Percentiles rank a stretch among this genome's conserved stretches.
phyloP scores from a whole-genome alignment of 2,888 invertebrate genomes.

The Melanchra persicariae region DNA sequence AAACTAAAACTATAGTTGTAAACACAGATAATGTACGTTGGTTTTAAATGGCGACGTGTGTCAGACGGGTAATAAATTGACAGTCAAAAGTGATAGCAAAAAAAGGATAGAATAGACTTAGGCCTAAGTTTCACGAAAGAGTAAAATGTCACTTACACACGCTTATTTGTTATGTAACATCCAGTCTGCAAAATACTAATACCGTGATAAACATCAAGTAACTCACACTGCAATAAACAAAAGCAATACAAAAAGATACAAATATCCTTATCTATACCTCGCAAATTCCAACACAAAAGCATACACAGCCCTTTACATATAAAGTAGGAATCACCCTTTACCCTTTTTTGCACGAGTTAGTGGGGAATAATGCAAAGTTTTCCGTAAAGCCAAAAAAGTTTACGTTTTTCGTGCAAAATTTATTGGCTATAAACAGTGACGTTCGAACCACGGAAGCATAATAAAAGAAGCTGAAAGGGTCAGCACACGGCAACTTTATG shows the following conservation, averaged over 20 bases:
- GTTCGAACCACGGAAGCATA: slow-evolving; percentile 76
- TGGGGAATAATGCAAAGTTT: slow-evolving; percentile 71
- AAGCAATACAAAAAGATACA: slow-evolving; percentile 40
- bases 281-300: slow-evolving; percentile 47
- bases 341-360: slow-evolving; percentile 65
- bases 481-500: slow-evolving; percentile 78
- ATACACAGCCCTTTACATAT: slow-evolving; percentile 60
- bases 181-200: neutral
- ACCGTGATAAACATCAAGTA: slow-evolving; percentile 7
- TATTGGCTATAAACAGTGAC: slow-evolving; percentile 82
- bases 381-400: slow-evolving; percentile 75
- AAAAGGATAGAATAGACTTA: too few relatives aligned
- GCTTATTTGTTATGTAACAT: neutral
- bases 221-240: slow-evolving; percentile 12
- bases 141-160: too few relatives aligned
- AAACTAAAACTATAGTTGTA: too few relatives aligned
- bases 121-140: too few relatives aligned
- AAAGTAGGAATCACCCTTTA: slow-evolving; percentile 65
- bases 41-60: too few relatives aligned
- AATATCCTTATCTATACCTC: slow-evolving; percentile 45
- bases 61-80: too few relatives aligned
- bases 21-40: too few relatives aligned
- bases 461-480: slow-evolving; percentile 80
- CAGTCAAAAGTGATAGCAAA: too few relatives aligned
- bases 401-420: slow-evolving; percentile 78